Conservation (phyloP, 1,140 invertebrate species). For the Amyelois transitella region DNA sequence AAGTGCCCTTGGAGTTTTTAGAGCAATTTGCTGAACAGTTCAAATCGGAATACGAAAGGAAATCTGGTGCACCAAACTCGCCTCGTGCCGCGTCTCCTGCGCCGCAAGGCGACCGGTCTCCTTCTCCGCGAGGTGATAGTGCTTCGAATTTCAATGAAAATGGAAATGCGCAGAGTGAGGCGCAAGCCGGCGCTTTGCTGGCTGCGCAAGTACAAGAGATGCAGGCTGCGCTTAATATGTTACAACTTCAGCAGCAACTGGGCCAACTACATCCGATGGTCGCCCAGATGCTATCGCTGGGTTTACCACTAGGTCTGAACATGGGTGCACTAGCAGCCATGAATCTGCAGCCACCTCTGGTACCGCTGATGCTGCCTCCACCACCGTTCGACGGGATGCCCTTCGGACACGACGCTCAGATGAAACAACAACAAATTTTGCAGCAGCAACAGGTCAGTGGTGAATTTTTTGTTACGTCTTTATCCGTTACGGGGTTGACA, state of each 20-base stretch:
- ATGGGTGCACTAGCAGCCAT: constrained; percentile 89
- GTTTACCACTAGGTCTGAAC: constrained; percentile 88
- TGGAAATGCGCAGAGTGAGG: constrained; percentile 77
- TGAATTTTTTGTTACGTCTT: background rate
- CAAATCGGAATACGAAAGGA: constrained; percentile 89
- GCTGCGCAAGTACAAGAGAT: constrained; percentile 89
- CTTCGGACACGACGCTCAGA: constrained; percentile 72
- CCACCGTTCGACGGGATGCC: constrained; percentile 81
- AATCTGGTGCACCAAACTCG: constrained; percentile 81
- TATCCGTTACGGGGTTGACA: no score
- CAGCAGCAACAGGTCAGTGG: constrained; percentile 82
- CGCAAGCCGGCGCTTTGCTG: constrained; percentile 72
- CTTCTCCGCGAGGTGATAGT: constrained; percentile 76
- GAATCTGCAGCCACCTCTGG: constrained; percentile 90
- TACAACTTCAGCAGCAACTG: constrained; percentile 91
- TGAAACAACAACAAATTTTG: constrained; percentile 82
- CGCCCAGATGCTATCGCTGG: constrained; percentile 80
- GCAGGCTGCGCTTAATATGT: constrained; percentile 89
- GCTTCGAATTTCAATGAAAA: constrained; percentile 67
- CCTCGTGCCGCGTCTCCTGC: constrained; percentile 76
- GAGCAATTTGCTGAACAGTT: constrained; percentile 95
- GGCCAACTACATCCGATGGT: constrained; percentile 85
- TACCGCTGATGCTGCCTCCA: constrained; percentile 92
- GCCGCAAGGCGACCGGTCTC: constrained; percentile 58
- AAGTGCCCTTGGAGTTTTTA: constrained; percentile 91